Conservation (phyloP, 2,888 invertebrate genomes). For the Eristalis pertinax region DNA sequence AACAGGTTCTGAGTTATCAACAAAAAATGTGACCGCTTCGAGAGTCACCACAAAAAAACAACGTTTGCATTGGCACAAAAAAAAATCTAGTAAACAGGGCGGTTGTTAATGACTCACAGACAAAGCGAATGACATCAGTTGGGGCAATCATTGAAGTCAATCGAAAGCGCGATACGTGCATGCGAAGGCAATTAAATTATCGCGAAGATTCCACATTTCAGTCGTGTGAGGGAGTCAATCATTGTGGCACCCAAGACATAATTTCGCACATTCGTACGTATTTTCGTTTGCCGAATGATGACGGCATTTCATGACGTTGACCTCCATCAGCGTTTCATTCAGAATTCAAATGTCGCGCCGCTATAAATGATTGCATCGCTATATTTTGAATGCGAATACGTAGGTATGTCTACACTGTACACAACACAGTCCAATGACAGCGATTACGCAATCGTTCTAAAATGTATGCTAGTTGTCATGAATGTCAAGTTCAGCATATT, state of each 20-base stretch:
- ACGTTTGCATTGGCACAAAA: neutral
- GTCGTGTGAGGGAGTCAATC: neutral
- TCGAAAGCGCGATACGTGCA: neutral
- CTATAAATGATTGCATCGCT: neutral
- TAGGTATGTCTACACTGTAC: neutral
- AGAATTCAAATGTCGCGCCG: slow-evolving; percentile 28
- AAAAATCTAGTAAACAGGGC: neutral
- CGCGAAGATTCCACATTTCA: neutral
- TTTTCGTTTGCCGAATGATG: slow-evolving; percentile 16
- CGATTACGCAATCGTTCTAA: slow-evolving; percentile 44
- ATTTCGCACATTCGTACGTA: neutral
- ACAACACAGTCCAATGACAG: neutral
- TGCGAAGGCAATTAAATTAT: slow-evolving; percentile 1
- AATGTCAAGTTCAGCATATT: slow-evolving; percentile 41
- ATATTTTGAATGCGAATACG: neutral
- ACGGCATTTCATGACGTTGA: slow-evolving; percentile 28
- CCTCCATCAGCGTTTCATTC: slow-evolving; percentile 24
- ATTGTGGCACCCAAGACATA: neutral
- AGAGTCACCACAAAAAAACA: neutral
- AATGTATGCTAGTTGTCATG: slow-evolving; percentile 24
- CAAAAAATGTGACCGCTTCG: neutral
- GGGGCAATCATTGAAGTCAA: neutral
- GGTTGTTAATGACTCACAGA: slow-evolving; percentile 17
- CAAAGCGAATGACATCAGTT: slow-evolving; percentile 23
- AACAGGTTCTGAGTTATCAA: neutral